A percentile compares a stretch with the other conserved stretches of the same genome.
These are phyloP conservation scores for Eurosta solidaginis DNA, from an alignment of 1,140 invertebrate species.

Conservation along the genomic window DNA sequence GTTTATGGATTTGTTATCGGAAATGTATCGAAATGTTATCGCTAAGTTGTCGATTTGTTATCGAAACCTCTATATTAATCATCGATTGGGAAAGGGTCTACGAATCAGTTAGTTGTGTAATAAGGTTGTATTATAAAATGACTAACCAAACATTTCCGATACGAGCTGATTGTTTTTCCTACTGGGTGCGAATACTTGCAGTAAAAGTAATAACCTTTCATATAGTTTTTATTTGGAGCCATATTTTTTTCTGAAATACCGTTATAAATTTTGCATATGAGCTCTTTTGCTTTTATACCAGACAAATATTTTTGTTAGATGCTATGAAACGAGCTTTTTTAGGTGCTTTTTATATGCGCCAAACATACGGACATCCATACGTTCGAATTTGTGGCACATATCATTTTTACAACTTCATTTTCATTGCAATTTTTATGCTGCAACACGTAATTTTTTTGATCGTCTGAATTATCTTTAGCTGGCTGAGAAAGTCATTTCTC, in stretches of 20 bases:
- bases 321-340: not conserved
- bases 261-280: constrained; percentile 13
- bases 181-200: not conserved
- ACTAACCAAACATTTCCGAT: too few relatives aligned
- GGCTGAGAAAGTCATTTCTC: not conserved
- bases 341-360: not conserved
- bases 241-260: not conserved
- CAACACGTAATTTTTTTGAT: constrained; percentile 19
- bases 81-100: too few relatives aligned
- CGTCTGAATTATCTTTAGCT: not conserved
- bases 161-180: too few relatives aligned
- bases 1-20: too few relatives aligned
- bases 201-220: not conserved
- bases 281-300: not conserved
- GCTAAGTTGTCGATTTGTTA: too few relatives aligned
- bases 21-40: too few relatives aligned
- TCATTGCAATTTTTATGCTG: constrained; percentile 24
- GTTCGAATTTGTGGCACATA: not conserved
- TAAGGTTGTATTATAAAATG: too few relatives aligned
- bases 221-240: not conserved
- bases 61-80: too few relatives aligned
- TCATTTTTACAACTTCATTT: constrained; percentile 9
- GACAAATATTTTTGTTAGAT: not conserved
- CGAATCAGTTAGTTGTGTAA: too few relatives aligned
- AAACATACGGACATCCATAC: not conserved